Evolutionary conservation across 1,140 invertebrate species (phyloP).

Genomic region (Aphis gossypii): DNA sequence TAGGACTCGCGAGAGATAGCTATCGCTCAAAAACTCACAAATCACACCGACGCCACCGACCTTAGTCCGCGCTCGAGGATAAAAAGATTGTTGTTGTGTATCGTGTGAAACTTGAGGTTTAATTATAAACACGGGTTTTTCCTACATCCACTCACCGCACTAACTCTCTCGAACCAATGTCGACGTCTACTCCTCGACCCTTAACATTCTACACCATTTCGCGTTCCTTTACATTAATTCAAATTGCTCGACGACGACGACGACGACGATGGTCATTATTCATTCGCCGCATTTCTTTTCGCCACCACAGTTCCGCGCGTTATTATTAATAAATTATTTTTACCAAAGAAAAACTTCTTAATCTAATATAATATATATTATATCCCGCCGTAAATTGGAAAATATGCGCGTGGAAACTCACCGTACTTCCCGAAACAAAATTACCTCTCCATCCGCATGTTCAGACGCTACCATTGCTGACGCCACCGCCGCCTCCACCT

Average conservation of each 20-base stretch:
- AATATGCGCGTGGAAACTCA: slow-evolving; percentile 12
- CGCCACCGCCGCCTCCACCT: background rate
- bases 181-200: background rate
- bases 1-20: background rate
- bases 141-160: background rate
- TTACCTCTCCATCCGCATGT: background rate
- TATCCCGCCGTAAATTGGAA: slow-evolving; percentile 13
- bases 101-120: background rate
- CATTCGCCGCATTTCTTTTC: slow-evolving; percentile 34
- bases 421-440: slow-evolving; percentile 12
- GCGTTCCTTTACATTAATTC: slow-evolving; percentile 36
- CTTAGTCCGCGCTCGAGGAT: background rate
- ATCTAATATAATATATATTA: slow-evolving; percentile 35
- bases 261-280: slow-evolving; percentile 26
- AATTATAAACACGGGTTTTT: background rate
- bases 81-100: background rate
- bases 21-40: background rate
- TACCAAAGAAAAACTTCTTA: slow-evolving; percentile 33
- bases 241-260: background rate
- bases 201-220: slow-evolving; percentile 12
- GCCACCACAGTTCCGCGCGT: background rate
- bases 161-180: background rate
- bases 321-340: slow-evolving; percentile 46
- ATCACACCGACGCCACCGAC: background rate
- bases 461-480: background rate